Percentiles rank a stretch among this genome's conserved stretches.
Conservation (phyloP, 1,140 invertebrate genomes). For the Ostrea edulis region DNA sequence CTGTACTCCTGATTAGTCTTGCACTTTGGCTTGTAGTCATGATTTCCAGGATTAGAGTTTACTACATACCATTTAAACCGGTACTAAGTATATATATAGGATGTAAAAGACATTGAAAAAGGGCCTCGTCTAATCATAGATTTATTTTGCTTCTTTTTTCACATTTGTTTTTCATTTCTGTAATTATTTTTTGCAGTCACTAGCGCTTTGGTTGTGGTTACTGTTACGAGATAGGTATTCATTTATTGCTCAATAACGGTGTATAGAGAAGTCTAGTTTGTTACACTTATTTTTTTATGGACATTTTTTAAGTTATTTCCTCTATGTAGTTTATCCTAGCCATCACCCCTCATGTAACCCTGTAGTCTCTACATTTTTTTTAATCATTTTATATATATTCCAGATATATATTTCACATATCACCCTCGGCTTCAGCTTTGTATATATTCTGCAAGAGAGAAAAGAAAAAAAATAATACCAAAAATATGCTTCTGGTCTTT, state of each 20-base stretch:
- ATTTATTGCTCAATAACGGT: conserved; percentile 46
- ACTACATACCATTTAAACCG: background rate
- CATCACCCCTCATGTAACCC: background rate
- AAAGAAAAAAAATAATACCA: background rate
- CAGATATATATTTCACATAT: conserved; percentile 57
- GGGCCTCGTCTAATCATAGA: background rate
- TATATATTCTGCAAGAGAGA: background rate
- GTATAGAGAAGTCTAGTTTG: conserved; percentile 48
- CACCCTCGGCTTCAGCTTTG: conserved; percentile 44
- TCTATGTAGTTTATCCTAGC: conserved; percentile 17
- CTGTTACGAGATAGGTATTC: conserved; percentile 34
- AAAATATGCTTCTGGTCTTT: background rate
- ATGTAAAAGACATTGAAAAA: background rate
- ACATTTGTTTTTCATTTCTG: conserved; percentile 16
- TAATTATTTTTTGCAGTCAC: conserved; percentile 22
- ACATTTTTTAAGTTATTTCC: conserved; percentile 38
- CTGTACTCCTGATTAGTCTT: background rate
- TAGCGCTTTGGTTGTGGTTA: conserved; percentile 16
- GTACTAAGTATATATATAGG: background rate
- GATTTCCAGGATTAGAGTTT: background rate
- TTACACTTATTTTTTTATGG: conserved; percentile 48
- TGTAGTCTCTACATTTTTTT: conserved; percentile 9
- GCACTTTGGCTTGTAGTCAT: background rate
- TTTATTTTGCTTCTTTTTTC: conserved; percentile 23
- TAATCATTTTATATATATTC: conserved; percentile 49